Base-by-base conservation (phyloP, 2,888 invertebrate genomes). In the Glyphotaelius pellucidus region DNA sequence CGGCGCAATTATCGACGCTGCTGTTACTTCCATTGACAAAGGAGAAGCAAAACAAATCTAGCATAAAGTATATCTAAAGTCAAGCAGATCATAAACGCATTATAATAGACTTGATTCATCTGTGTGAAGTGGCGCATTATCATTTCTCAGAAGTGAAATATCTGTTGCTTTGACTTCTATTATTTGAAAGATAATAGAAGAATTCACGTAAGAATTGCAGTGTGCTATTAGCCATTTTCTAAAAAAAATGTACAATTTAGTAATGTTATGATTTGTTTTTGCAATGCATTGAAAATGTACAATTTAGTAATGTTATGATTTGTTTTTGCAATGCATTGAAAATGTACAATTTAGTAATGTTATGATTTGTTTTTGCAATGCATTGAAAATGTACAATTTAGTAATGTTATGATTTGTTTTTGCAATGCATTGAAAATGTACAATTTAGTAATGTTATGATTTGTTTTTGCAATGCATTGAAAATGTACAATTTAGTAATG, bases 91-190 rank as follows among this genome's bases (percentile, higher is more conserved):
- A 86, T 83, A 86, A 86, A 86, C 86, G 47, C 15, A 42, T 86
- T 86, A 86, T 86, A 86, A 86, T 86, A 15, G 86, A 86, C 42
- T 86, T 38, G 42, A 86, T 86, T 86, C 86, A 86, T 86, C 86
- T 47, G 86, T 67, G 67, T 86, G 86, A 86, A 86, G 86, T 86
- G 42, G 86, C 42, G 7, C 30, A 42, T 86, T 86, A 30, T 67
- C 42, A 86, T 86, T 86, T 86, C 86, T 30, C 30, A 86, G 86
- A 86, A 86, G 86, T 86, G 30, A 86, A 86, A 86, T 47, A 42
- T 86, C 47, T 38, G 30, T 31, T 86, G 86, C 25, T 42, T 25
- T 86, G 86, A 47, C 86, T 47, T 86, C 38, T n/a, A 42, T 86
- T 86, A 35, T 42, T 30, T n/a, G 47, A 86, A n/a, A 30, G 30